These are phyloP conservation scores for Orientallactaga bullata DNA, from an alignment of 2,113 vertebrate genomes.

Conservation along the genomic window DNA sequence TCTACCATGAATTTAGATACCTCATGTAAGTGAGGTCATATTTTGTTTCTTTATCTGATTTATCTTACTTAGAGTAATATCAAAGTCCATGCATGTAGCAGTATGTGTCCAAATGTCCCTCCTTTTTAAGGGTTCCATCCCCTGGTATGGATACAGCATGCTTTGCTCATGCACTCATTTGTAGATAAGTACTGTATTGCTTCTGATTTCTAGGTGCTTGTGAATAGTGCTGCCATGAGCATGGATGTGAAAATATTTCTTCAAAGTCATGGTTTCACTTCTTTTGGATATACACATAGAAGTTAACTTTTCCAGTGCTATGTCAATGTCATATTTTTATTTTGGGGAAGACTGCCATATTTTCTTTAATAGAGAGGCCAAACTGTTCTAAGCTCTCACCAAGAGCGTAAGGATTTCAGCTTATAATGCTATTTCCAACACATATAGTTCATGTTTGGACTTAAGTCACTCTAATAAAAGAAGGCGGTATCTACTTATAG, in stretches of 20 bases:
- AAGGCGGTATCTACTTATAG: not conserved
- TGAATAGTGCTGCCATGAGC: not conserved
- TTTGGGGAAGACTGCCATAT: not conserved
- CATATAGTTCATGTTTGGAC: not conserved
- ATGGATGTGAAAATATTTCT: not conserved
- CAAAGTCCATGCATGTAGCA: not conserved
- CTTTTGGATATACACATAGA: not conserved
- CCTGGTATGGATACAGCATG: not conserved
- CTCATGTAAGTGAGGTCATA: not conserved
- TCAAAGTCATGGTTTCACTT: not conserved
- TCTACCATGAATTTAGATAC: not conserved
- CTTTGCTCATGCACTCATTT: not conserved
- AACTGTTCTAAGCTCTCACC: not conserved
- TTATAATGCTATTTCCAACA: not conserved
- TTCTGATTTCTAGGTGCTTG: not conserved
- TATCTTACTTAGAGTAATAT: not conserved
- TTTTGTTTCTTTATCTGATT: not conserved
- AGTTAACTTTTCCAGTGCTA: not conserved
- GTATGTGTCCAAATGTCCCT: too few species aligned
- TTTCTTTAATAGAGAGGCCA: not conserved
- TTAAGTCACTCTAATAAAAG: not conserved
- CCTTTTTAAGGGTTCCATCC: not conserved
- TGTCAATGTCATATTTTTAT: not conserved
- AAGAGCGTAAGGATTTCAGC: not conserved
- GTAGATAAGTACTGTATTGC: not conserved